These are phyloP conservation scores for Cardiocondyla obscurior DNA, from an alignment of 1,140 invertebrate genomes.

Conservation along the genomic window DNA sequence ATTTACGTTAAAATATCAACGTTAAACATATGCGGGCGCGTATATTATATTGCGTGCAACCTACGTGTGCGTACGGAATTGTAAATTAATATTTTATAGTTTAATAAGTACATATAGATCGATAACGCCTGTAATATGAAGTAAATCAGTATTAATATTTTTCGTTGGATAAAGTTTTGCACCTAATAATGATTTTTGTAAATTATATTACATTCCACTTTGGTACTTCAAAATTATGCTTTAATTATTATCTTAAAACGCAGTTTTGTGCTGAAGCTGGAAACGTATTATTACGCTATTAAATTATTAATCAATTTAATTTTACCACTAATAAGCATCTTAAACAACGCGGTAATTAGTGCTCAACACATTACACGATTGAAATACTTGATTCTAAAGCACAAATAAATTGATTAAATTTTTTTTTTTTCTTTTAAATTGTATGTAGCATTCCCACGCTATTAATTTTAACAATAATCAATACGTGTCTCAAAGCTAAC, in stretches of 20 bases:
- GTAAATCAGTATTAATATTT: background rate
- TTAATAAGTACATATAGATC: background rate
- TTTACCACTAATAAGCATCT: background rate
- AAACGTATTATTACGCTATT: background rate
- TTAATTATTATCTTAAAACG: background rate
- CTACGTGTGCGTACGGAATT: background rate
- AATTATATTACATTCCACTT: background rate
- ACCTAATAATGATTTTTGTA: background rate
- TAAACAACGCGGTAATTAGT: background rate
- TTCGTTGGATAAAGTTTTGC: background rate
- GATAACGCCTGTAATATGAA: background rate
- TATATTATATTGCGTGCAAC: background rate
- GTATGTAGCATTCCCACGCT: background rate
- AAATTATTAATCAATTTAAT: background rate
- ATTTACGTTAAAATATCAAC: slow-evolving; percentile 12
- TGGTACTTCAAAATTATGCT: background rate
- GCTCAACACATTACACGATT: background rate
- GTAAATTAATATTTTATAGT: background rate
- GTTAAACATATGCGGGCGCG: too few relatives aligned
- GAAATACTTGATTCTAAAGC: background rate
- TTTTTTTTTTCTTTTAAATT: background rate
- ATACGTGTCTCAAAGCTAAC: background rate
- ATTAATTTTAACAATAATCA: background rate
- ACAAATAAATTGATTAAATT: background rate
- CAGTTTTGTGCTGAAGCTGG: background rate